Evolutionary conservation across 1,140 invertebrate genomes (phyloP), one percentile per base, ranked within the genome.

Genomic region (Anastrepha ludens): DNA sequence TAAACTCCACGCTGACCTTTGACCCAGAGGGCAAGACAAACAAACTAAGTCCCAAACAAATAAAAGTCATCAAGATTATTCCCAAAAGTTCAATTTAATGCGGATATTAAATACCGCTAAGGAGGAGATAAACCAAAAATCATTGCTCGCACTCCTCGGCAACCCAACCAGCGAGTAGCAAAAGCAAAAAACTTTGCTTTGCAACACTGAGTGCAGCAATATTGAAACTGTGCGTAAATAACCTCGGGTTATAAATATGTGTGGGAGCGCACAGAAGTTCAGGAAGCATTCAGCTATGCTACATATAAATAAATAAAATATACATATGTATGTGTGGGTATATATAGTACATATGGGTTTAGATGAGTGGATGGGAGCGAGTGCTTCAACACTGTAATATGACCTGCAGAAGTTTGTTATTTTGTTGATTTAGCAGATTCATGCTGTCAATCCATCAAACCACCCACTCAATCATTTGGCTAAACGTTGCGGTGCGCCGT

Each of bases 391-490:
- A 47, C 87, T 60, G 86, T 87, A 58, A 87, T 87, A 90, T 90
- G 88, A 90, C 86, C 86, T 87, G 89, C 90, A 88, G 89, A 59
- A 90, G 91, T 88, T 91, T 91, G 88, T 87, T 78, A 85, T 90
- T 86, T 89, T 91, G 91, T 91, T 90, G 91, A 92, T 92, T 90
- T 88, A 90, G 90, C 91, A 90, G 91, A 92, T 87, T 91, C 91
- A 91, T 89, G 89, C 91, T 92, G 91, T 92, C 91, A 92, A 92
- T 92, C 91, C 90, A 91, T 90, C 92, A 89, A 88, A 90, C 91
- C 91, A 91, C 91, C 91, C 91, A 92, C 90, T 92, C 91, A 92
- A 92, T 92, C 91, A 91, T 74, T 87, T 86, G 88, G 90, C 91
- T 92, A 92, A 92, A 92, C 78, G 91, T 55, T 70, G 9, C 59